Conservation (phyloP, 2,113 vertebrate species). For the Coreoperca whiteheadi region DNA sequence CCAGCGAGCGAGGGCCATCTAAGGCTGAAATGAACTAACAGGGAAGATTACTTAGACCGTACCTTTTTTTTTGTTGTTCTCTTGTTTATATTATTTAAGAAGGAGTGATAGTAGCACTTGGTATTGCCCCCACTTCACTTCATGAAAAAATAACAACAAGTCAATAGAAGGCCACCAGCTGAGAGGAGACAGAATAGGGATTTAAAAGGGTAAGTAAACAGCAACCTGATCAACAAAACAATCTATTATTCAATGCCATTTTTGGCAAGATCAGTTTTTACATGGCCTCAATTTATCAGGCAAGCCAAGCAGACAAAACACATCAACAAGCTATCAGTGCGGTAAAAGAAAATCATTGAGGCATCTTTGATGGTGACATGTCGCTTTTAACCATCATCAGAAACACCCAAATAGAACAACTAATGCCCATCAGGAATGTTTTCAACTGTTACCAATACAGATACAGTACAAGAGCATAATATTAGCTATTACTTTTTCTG, state of each 20-base stretch:
- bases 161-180: slow-evolving; percentile 93
- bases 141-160: slow-evolving; percentile 96
- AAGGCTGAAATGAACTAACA: slow-evolving; percentile 94
- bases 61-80: slow-evolving; percentile 70
- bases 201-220: slow-evolving; percentile 95
- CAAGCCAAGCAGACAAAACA: slow-evolving; percentile 69
- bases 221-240: slow-evolving; percentile 90
- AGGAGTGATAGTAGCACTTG: slow-evolving; percentile 87
- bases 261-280: slow-evolving; percentile 89
- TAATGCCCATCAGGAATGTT: slow-evolving; percentile 23
- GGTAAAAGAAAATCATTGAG: slow-evolving; percentile 33
- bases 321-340: slow-evolving; percentile 52
- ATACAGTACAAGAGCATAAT: slow-evolving; percentile 2
- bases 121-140: slow-evolving; percentile 90
- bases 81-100: slow-evolving; percentile 85
- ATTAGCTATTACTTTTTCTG: slow-evolving; percentile 14
- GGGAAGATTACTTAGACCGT: slow-evolving; percentile 88
- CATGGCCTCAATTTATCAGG: slow-evolving; percentile 84
- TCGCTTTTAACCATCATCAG: slow-evolving; percentile 29
- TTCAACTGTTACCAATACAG: slow-evolving; percentile 9
- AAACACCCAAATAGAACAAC: slow-evolving; percentile 34
- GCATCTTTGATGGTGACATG: slow-evolving; percentile 49
- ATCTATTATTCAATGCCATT: slow-evolving; percentile 95
- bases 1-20: slow-evolving; percentile 88
- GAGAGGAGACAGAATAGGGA: slow-evolving; percentile 91